phyloP scores from a whole-genome alignment of 2,113 vertebrate species.

The Oplegnathus fasciatus region DNA sequence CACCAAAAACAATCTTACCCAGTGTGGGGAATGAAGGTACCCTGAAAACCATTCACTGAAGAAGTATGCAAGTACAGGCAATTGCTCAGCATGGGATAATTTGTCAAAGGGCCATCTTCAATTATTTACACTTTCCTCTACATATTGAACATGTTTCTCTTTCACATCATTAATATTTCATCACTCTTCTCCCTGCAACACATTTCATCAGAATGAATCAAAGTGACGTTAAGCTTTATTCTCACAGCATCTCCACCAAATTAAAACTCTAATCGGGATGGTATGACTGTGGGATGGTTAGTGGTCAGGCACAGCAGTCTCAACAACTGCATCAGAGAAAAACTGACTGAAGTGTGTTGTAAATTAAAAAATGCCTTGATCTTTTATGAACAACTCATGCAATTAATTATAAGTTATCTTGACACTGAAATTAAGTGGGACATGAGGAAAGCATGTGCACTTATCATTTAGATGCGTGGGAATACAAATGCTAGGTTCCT shows the following conservation, averaged over 20 bases:
- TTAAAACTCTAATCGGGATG: constrained; percentile 45
- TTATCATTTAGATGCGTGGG: constrained; percentile 11
- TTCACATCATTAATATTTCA: constrained; percentile 81
- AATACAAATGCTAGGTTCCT: background rate
- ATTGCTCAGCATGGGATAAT: constrained; percentile 60
- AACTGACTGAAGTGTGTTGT: background rate
- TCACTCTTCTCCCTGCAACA: constrained; percentile 62
- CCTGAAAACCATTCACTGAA: constrained; percentile 6
- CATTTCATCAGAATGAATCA: constrained; percentile 80
- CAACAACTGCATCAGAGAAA: background rate
- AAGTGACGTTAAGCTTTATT: constrained; percentile 64
- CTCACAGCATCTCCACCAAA: constrained; percentile 40
- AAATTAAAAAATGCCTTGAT: background rate
- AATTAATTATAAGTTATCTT: background rate
- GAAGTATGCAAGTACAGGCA: background rate
- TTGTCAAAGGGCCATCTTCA: constrained; percentile 73
- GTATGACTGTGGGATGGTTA: constrained; percentile 18
- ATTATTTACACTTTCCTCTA: constrained; percentile 83
- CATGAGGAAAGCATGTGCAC: background rate
- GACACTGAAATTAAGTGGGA: constrained; percentile 13
- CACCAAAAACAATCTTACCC: background rate
- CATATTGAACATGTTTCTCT: constrained; percentile 86
- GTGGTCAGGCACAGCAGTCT: constrained; percentile 9
- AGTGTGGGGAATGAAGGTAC: background rate
- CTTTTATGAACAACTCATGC: constrained; percentile 3